Percentiles rank a stretch among this genome's conserved stretches.
Conservation (phyloP, 1,140 invertebrate species). For the Lepidurus couesii region DNA sequence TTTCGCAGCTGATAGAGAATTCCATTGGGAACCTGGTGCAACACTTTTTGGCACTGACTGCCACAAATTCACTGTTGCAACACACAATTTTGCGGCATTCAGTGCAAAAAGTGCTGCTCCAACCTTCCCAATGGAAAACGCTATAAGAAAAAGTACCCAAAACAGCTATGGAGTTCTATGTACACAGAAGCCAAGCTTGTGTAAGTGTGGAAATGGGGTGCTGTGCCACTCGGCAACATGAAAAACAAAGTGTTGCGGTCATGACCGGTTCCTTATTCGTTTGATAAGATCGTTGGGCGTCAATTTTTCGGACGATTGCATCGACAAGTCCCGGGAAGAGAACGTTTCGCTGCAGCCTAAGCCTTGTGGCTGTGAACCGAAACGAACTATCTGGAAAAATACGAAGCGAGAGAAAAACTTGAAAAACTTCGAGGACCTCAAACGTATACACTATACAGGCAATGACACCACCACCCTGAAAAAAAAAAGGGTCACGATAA, state of each 20-base stretch:
- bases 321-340: conserved; percentile 11
- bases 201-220: too few species aligned
- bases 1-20: too few species aligned
- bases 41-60: too few species aligned
- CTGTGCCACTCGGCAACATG: neutral
- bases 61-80: too few species aligned
- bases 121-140: too few species aligned
- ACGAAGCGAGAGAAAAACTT: neutral
- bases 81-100: too few species aligned
- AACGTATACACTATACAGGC: neutral
- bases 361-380: conserved; percentile 4
- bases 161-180: too few species aligned
- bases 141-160: too few species aligned
- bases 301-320: conserved; percentile 9
- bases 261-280: conserved; percentile 4
- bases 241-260: neutral
- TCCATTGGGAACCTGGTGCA: too few species aligned
- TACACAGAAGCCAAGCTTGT: too few species aligned
- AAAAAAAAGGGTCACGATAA: neutral
- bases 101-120: too few species aligned
- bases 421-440: neutral
- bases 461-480: neutral
- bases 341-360: neutral
- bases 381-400: neutral
- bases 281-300: conserved; percentile 7